These are phyloP conservation scores for Electrona antarctica DNA, from an alignment of 2,113 vertebrate genomes.

Conservation along the genomic window DNA sequence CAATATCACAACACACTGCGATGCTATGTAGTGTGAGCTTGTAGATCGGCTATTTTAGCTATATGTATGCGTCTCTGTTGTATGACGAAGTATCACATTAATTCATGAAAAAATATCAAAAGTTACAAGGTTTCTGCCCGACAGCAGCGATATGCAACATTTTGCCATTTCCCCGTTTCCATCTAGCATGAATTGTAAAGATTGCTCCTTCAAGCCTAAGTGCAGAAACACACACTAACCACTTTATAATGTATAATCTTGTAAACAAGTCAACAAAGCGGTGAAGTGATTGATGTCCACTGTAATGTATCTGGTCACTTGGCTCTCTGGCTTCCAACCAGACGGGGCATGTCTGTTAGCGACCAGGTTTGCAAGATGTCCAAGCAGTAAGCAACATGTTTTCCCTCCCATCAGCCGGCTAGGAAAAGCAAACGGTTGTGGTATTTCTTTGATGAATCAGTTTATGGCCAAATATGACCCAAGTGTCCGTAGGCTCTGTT, in stretches of 20 bases:
- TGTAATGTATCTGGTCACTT: constrained; percentile 12
- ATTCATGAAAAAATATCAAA: no score
- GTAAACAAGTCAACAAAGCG: neutral
- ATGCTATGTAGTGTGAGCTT: no score
- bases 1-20: no score
- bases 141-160: no score
- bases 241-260: constrained; percentile 1
- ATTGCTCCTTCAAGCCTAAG: constrained; percentile 2
- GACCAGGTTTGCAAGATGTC: no score
- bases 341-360: constrained; percentile 9
- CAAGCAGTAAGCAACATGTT: constrained; percentile 17
- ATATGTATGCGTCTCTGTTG: no score
- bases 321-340: neutral
- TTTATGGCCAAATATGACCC: neutral
- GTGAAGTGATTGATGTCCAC: neutral
- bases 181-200: neutral
- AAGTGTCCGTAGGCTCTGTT: neutral
- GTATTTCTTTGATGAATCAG: constrained; percentile 19
- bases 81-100: no score
- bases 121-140: no score
- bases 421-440: neutral
- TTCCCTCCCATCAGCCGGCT: neutral
- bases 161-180: neutral
- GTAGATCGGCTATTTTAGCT: no score
- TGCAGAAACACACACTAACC: constrained; percentile 2